Conservation (phyloP, 2,888 invertebrate genomes). For the Lumbricus terrestris region DNA sequence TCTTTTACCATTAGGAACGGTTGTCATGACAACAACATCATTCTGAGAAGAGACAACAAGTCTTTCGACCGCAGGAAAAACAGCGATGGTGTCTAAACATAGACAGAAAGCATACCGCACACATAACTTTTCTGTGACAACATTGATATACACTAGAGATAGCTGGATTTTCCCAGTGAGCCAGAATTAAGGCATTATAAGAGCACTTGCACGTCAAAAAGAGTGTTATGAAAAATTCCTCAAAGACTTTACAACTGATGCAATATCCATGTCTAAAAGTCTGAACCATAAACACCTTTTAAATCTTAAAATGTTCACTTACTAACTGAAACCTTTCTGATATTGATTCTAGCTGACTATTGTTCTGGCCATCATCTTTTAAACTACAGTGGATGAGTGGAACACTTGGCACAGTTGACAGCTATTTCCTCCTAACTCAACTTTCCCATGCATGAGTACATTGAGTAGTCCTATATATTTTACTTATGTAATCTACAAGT, state of each 20-base stretch:
- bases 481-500: too few relatives aligned
- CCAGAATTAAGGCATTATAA: background rate
- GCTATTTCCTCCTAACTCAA: background rate
- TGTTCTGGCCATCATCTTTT: background rate
- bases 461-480: too few relatives aligned
- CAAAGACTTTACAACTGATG: background rate
- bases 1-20: background rate
- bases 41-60: background rate
- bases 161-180: too few relatives aligned
- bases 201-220: too few relatives aligned
- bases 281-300: background rate
- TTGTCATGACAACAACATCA: conserved; percentile 3
- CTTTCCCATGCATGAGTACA: background rate
- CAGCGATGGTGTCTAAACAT: background rate
- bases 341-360: background rate
- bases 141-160: background rate
- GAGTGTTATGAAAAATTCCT: background rate
- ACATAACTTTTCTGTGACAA: background rate
- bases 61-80: background rate
- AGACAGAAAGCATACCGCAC: background rate
- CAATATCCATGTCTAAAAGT: background rate
- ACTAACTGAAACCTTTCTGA: background rate
- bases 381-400: background rate
- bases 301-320: background rate
- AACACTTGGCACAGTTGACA: background rate